A percentile compares a stretch with the other conserved stretches of the same genome.
phyloP scores from a whole-genome alignment of 2,113 vertebrate genomes.

The Strix uralensis region DNA sequence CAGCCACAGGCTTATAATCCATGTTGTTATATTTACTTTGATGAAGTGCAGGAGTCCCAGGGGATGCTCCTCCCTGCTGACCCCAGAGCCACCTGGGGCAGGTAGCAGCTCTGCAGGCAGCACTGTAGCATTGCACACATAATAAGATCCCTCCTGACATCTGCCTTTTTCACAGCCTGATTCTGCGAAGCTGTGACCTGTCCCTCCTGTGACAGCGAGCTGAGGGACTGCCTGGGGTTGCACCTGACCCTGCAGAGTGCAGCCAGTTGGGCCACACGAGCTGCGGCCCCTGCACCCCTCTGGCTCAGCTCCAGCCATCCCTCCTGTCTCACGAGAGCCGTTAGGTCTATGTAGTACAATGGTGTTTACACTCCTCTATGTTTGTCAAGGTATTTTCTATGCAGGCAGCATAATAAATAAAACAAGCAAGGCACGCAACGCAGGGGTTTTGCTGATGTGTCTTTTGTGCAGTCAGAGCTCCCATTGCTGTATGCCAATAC shows the following conservation, averaged over 20 bases:
- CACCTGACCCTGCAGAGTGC: background rate
- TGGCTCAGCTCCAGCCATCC: background rate
- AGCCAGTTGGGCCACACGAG: background rate
- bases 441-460: background rate
- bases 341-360: background rate
- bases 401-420: background rate
- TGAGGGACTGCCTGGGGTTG: background rate
- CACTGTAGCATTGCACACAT: fast-evolving
- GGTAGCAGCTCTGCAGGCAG: background rate
- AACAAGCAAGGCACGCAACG: background rate
- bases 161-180: background rate
- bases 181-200: background rate
- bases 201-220: fast-evolving
- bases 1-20: background rate
- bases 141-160: fast-evolving
- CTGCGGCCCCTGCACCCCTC: background rate
- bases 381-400: background rate
- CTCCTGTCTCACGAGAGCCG: fast-evolving
- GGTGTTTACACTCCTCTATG: background rate
- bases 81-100: background rate
- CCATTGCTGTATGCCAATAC: background rate
- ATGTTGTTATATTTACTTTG: background rate
- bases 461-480: background rate
- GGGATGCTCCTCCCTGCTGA: fast-evolving
- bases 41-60: background rate